Base-by-base conservation (phyloP, 2,797 vertebrate genomes). In the Acrocephalus scirpaceus region DNA sequence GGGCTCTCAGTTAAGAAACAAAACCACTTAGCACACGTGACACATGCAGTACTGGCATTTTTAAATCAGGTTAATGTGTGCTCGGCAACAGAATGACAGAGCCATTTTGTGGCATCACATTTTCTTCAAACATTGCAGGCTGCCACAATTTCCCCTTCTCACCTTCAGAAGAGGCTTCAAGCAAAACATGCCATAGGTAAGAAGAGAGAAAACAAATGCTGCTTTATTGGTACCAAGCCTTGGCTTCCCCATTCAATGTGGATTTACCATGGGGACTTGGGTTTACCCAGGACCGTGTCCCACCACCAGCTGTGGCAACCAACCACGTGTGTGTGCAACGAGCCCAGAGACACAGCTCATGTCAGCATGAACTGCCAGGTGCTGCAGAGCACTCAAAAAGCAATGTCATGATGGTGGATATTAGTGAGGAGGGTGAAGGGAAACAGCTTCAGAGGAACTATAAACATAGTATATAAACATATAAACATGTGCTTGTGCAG, bases 261-360 rank as follows among this genome's bases (percentile, higher is more conserved):
- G 23, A 18, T 53, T 88, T 66, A 17, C 42, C 7, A 3, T 4
- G 7, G 14, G 32, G 7, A 48, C 42, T 44, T 44, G 58, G 10
- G 19, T 36, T 80, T 64, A 29, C 7, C 9, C 38, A 62, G 56
- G 72, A 30, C 30, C 0, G 3, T 20, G 21, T 12, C 6, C 34
- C 38, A 42, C 5, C 38, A 20, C 13, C 73, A 75, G 12, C 54
- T 32, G 45, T 19, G 36, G n/a, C 54, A 45, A 6, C 19, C 45
- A 53, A 73, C 61, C 72, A 30, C 0, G 0, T 26, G 23, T 12
- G 11, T 0, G 0, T 38, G 57, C 62, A 16, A 0, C 6, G 54
- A 93, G 45, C 34, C 29, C 66, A 25, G 4, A 20, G 42, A 27
- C 17, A 15, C 26, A 13, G 8, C 18, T 54, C 44, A 4, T 5